Base-by-base conservation (phyloP, 2,113 vertebrate genomes). In the Sphyrna mokarran region DNA sequence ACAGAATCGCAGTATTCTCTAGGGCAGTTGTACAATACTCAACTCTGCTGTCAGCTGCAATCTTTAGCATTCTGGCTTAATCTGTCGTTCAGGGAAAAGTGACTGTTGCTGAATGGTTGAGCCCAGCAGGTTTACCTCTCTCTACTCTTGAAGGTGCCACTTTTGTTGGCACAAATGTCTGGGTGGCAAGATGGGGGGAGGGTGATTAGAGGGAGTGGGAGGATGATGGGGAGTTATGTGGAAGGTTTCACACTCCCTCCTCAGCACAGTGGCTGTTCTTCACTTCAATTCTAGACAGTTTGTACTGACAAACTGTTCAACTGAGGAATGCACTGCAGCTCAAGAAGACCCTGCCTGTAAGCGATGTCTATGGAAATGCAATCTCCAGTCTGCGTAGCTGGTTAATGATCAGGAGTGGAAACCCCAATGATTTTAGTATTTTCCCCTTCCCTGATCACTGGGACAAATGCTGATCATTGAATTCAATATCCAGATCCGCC, bases 1-100 rank as follows among this genome's bases (percentile, higher is more conserved):
- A 37, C 29, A 93, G 61, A 93, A n/a, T 66, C 54, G 80, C 29
- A 66, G 63, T 93, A 66, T 93, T 93, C n/a, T 93, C 89, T 37
- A 93, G 89, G 61, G 33, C 61, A 33, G 61, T 68, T 66, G 87
- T 93, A 93, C 37, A 66, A 66, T 93, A 91, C 16, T 63, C n/a
- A 33, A 66, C 58, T 33, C 16, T 87, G 48, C 86, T 89, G 48
- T 58, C 48, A n/a, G 61, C 89, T 13, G 13, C 29, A 61, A 6
- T 33, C 58, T 63, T 16, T 33, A 29, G 54, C 54, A 91, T 91
- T 63, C 58, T 13, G 14, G 58, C 58, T 91, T 91, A 91, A 91
- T 61, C 87, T 66, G 13, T 58, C 33, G 29, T 91, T n/a, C 61
- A 63, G 14, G 13, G 14, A n/a, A 91, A 18, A 91, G 26, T 66